Conservation (phyloP, 1,140 invertebrate genomes). For the Diorhabda carinulata region DNA sequence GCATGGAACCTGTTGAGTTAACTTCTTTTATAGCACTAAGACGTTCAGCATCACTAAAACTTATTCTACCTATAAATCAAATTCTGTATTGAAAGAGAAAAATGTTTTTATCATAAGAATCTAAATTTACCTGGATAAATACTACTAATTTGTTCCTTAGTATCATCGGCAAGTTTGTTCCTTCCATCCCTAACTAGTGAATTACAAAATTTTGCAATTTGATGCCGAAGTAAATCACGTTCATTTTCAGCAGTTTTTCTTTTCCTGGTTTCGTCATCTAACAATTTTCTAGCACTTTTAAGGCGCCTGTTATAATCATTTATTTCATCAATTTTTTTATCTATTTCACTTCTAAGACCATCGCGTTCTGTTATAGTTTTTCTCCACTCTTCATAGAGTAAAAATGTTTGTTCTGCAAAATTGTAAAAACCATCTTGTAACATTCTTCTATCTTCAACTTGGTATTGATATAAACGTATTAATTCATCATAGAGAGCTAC, state of each 20-base stretch:
- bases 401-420: slow-evolving; percentile 35
- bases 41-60: slow-evolving; percentile 13
- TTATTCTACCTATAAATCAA: slow-evolving; percentile 5
- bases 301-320: slow-evolving; percentile 69
- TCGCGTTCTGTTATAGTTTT: slow-evolving; percentile 34
- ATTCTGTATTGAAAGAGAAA: not conserved
- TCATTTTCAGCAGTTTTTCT: slow-evolving; percentile 61
- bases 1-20: slow-evolving; percentile 55
- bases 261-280: slow-evolving; percentile 73
- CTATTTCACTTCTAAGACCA: slow-evolving; percentile 31
- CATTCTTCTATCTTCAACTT: slow-evolving; percentile 23
- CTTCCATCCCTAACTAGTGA: slow-evolving; percentile 66
- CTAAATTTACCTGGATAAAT: slow-evolving; percentile 49
- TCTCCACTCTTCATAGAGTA: slow-evolving; percentile 26
- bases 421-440: slow-evolving; percentile 31
- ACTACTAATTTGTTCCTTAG: slow-evolving; percentile 74
- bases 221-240: slow-evolving; percentile 61
- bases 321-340: slow-evolving; percentile 35
- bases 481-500: slow-evolving; percentile 43
- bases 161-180: slow-evolving; percentile 67
- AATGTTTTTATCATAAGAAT: not conserved
- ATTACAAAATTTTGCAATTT: slow-evolving; percentile 69
- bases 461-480: slow-evolving; percentile 29
- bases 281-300: slow-evolving; percentile 68
- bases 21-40: slow-evolving; percentile 43